Evolutionary conservation across 2,888 invertebrate species (phyloP).

Genomic region (Eulithis prunata): DNA sequence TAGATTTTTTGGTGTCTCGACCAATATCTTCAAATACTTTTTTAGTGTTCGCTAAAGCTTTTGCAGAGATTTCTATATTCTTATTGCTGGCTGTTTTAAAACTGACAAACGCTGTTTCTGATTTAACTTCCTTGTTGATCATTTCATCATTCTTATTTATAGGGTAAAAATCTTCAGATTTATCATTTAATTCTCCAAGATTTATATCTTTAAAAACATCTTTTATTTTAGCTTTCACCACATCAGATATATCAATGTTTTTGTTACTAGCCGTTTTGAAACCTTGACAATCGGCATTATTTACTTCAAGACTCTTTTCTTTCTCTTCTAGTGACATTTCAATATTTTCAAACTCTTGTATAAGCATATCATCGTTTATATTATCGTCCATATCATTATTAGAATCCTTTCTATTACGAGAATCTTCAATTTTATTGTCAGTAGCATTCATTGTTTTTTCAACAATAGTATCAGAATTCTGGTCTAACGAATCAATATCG

Average conservation of each 20-base stretch:
- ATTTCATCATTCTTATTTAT: neutral
- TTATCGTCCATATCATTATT: constrained; percentile 19
- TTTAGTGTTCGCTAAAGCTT: constrained; percentile 53
- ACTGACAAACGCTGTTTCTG: constrained; percentile 22
- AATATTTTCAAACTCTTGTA: constrained; percentile 55
- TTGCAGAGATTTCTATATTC: constrained; percentile 50
- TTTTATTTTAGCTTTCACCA: constrained; percentile 46
- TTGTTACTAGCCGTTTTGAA: constrained; percentile 63
- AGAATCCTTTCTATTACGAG: constrained; percentile 25
- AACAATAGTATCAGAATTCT: neutral
- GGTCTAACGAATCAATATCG: constrained; percentile 30
- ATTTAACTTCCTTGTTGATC: neutral
- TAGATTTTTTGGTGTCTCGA: neutral
- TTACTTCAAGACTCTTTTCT: constrained; percentile 8
- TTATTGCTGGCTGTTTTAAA: constrained; percentile 63
- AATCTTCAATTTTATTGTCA: constrained; percentile 16
- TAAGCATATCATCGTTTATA: constrained; percentile 39
- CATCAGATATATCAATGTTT: constrained; percentile 51
- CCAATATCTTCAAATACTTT: constrained; percentile 54
- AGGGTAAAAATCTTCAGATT: neutral
- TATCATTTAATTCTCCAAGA: constrained; percentile 8
- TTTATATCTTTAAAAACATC: constrained; percentile 49
- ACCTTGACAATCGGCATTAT: constrained; percentile 33
- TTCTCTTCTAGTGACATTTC: constrained; percentile 51
- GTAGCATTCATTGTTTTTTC: neutral